Conservation (phyloP, 2,797 vertebrate species). For the Periophthalmus magnuspinnatus region DNA sequence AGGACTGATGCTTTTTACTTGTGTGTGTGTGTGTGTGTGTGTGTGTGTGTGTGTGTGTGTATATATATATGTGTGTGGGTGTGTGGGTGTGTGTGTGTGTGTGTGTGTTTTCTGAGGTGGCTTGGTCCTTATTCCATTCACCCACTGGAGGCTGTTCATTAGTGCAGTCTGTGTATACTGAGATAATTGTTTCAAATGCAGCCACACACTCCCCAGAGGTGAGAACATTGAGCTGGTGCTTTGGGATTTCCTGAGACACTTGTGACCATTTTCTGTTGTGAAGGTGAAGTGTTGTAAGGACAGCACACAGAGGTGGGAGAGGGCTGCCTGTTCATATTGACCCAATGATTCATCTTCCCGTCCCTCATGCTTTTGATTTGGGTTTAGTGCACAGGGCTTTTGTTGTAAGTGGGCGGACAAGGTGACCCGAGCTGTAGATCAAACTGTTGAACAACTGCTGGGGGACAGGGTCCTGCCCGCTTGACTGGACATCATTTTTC, state of each 20-base stretch:
- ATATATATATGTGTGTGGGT: no score
- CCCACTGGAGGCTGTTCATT: conserved; percentile 42
- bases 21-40: background rate
- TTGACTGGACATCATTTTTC: conserved; percentile 74
- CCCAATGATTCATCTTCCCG: conserved; percentile 59
- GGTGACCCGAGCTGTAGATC: conserved; percentile 71
- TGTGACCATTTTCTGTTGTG: conserved; percentile 21
- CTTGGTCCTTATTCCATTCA: no score
- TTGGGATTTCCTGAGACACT: conserved; percentile 18
- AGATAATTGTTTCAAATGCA: conserved; percentile 58
- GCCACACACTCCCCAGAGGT: conserved; percentile 28
- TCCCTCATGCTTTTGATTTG: conserved; percentile 58
- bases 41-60: no score
- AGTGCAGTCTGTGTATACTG: conserved; percentile 51
- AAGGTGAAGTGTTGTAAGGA: conserved; percentile 58
- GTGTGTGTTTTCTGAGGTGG: no score
- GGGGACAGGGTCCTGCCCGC: conserved; percentile 65
- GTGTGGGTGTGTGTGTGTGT: no score
- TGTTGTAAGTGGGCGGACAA: conserved; percentile 62
- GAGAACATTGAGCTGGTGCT: conserved; percentile 34
- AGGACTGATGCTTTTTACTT: background rate
- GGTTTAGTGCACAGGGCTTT: conserved; percentile 47
- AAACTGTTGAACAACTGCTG: conserved; percentile 69
- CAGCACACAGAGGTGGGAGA: conserved; percentile 44
- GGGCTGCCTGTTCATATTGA: conserved; percentile 49